Base-by-base conservation (phyloP, 2,797 vertebrate species). In the Setipinna tenuifilis region DNA sequence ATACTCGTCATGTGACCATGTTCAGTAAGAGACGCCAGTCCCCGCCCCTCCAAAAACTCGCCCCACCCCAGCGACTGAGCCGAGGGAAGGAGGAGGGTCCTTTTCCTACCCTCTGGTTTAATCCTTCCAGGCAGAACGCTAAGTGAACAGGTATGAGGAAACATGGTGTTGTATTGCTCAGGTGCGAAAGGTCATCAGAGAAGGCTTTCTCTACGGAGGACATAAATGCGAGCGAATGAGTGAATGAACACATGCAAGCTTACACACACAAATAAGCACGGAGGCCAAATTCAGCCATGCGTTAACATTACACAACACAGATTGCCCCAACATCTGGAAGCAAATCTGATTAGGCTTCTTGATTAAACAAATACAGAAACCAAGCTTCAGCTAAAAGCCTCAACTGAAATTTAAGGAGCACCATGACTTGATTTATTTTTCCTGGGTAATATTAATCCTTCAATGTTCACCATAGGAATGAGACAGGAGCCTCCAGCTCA, bases 131-230 rank as follows among this genome's bases (percentile, higher is more conserved):
- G 6, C 35, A 2, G 19, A 44, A 78, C 6, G 71, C 16, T 78
- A 25, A 78, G 31, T 78, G 71, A 44, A 78, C 71, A 78, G 71
- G 71, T 78, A 78, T 78, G 71, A 78, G 71, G 71, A 78, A 78
- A 41, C 35, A 2, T 78, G 71, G 71, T 78, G 71, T 78, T 78
- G 71, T 78, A 78, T 78, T 78, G 35, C 35, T 11, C 5, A 44
- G 71, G 35, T 78, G 31, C 19, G 71, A 78, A 78, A 78, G 71
- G 71, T 78, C 71, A 78, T 78, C 71, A 9, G 71, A 44, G 17
- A 44, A 78, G 71, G 35, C 35, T 78, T 78, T 44, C 31, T 41
- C 71, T 9, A 17, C 17, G 44, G 35, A 44, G 35, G 16, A 78
- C 71, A 41, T 78, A n/a, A 78, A 44, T 17, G 16, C 17, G 0